Conservation (phyloP, 2,797 vertebrate genomes). For the Spizella passerina region DNA sequence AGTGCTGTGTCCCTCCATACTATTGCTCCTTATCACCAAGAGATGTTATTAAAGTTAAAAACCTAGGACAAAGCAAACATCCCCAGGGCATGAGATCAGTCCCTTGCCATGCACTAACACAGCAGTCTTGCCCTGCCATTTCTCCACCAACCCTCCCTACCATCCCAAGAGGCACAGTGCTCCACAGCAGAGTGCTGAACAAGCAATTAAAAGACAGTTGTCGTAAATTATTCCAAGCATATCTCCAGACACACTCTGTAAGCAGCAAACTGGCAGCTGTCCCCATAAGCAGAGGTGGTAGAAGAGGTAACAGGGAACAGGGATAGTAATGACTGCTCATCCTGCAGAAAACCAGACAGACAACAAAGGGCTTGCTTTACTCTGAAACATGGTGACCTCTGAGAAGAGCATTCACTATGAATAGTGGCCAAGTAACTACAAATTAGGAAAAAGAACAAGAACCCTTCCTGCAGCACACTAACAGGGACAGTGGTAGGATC, state of each 20-base stretch:
- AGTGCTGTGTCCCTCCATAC: slow-evolving; percentile 11
- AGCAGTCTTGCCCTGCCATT: not conserved
- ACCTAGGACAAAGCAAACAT: slow-evolving; percentile 29
- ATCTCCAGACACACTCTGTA: not conserved
- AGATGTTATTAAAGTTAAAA: slow-evolving; percentile 71
- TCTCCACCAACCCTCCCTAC: not conserved
- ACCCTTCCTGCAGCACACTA: not conserved
- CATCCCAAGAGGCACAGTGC: not conserved
- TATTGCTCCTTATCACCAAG: slow-evolving; percentile 58
- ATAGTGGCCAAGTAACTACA: not conserved
- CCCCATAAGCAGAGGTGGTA: not conserved
- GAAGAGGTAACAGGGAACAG: not conserved
- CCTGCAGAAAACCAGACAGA: not conserved
- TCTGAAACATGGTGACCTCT: not conserved
- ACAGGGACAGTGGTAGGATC: not conserved
- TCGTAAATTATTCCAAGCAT: slow-evolving; percentile 15
- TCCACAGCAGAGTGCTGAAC: not conserved
- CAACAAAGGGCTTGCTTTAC: not conserved
- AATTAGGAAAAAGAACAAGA: not conserved
- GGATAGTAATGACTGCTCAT: not conserved
- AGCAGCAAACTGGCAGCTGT: not conserved
- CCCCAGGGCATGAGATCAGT: not conserved
- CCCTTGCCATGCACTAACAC: not conserved
- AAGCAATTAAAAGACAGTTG: slow-evolving; percentile 20
- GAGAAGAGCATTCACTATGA: not conserved